These are phyloP conservation scores for Drosophila rufa DNA, from an alignment of 1,140 invertebrate genomes.

Conservation along the genomic window DNA sequence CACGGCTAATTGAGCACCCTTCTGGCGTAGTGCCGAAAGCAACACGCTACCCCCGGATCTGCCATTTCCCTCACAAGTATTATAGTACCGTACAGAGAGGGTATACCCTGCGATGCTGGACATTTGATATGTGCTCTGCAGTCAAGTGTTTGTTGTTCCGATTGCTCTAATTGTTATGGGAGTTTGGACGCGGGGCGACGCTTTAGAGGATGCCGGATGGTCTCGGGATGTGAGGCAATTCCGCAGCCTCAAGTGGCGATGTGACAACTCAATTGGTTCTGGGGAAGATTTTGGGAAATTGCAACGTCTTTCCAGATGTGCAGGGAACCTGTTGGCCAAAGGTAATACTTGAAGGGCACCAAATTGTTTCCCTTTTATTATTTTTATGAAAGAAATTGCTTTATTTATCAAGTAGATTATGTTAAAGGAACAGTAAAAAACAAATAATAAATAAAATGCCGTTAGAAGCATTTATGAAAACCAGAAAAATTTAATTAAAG, in stretches of 20 bases:
- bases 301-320: constrained; percentile 2
- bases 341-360: neutral
- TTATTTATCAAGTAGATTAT: neutral
- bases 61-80: constrained; percentile 13
- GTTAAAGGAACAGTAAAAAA: neutral
- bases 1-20: constrained; percentile 85
- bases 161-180: constrained; percentile 83
- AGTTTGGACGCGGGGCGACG: constrained; percentile 56
- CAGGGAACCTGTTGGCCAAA: constrained; percentile 9
- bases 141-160: constrained; percentile 84
- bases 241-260: constrained; percentile 20
- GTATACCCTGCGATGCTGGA: constrained; percentile 31
- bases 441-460: no score
- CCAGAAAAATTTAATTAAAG: neutral
- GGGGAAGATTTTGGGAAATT: constrained; percentile 15
- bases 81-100: neutral
- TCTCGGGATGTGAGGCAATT: constrained; percentile 7
- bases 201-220: constrained; percentile 14
- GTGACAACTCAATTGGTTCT: constrained; percentile 49
- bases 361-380: no score
- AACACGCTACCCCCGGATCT: constrained; percentile 41
- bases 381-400: no score
- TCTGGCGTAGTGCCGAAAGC: constrained; percentile 80
- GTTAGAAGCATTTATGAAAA: neutral
- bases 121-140: constrained; percentile 74